Conservation (phyloP, 92 coral and sea anemone species). For the Parazoanthus swiftii region DNA sequence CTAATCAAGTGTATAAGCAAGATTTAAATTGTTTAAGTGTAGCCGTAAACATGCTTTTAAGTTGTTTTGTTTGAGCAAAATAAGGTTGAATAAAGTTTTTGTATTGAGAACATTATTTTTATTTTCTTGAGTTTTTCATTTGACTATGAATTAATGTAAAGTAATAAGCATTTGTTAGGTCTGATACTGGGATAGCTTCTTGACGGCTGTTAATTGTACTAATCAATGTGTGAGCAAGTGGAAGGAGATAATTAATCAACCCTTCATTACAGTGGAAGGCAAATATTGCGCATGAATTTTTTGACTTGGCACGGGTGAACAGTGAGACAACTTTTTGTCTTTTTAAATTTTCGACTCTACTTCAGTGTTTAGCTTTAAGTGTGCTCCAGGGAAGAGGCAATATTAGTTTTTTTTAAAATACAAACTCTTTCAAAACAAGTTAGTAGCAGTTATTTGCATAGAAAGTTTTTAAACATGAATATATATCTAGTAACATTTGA, state of each 20-base stretch:
- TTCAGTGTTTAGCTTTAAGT: constrained; percentile 13
- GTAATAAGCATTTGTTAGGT: not conserved
- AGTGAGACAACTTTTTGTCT: constrained; percentile 91
- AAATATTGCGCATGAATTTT: constrained; percentile 94
- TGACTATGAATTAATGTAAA: not conserved
- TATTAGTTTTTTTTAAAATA: not conserved
- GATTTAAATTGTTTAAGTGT: not conserved
- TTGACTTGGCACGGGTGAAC: constrained; percentile 83
- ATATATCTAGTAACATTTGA: not conserved
- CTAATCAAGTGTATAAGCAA: not conserved
- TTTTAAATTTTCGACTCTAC: constrained; percentile 56
- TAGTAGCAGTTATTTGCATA: not conserved
- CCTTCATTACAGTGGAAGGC: constrained; percentile 97
- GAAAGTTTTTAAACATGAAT: not conserved
- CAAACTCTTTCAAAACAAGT: not conserved
- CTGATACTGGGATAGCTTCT: constrained; percentile 5
- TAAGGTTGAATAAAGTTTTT: too few species aligned
- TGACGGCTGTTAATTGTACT: constrained; percentile 38
- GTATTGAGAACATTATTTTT: not conserved
- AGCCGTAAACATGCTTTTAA: not conserved
- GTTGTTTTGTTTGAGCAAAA: too few species aligned
- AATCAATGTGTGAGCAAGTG: constrained; percentile 95
- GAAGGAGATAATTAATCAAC: constrained; percentile 76
- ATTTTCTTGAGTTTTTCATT: not conserved
- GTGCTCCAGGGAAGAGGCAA: constrained; percentile 26